Percentiles rank a stretch among this genome's conserved stretches.
Evolutionary conservation across 2,888 invertebrate genomes (phyloP).

Genomic region (Oscheius sp.): DNA sequence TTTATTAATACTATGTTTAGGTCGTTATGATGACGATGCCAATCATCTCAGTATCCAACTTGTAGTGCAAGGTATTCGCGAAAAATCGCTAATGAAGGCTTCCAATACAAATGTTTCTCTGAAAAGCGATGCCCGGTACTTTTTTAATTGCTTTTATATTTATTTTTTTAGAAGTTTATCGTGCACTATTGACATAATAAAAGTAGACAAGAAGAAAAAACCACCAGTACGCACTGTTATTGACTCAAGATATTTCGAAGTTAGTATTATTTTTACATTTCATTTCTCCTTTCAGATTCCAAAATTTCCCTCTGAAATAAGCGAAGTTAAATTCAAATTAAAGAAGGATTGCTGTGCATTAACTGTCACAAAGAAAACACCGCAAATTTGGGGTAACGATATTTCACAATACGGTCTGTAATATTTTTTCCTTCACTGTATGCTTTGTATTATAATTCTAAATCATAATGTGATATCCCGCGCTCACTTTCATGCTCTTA

Average conservation of each 20-base stretch:
- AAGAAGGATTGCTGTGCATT: slow-evolving; percentile 52
- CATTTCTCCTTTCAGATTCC: slow-evolving; percentile 28
- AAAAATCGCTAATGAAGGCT: slow-evolving; percentile 46
- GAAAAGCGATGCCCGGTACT: slow-evolving; percentile 39
- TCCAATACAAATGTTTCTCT: slow-evolving; percentile 53
- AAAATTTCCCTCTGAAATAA: slow-evolving; percentile 49
- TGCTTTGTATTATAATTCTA: background rate
- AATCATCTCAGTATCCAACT: slow-evolving; percentile 45
- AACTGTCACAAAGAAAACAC: slow-evolving; percentile 45
- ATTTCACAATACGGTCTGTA: slow-evolving; percentile 49
- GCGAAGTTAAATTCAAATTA: slow-evolving; percentile 47
- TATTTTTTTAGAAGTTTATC: slow-evolving; percentile 37
- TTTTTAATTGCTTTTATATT: background rate
- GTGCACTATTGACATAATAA: slow-evolving; percentile 49
- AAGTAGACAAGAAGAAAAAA: slow-evolving; percentile 52
- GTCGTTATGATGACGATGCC: slow-evolving; percentile 29
- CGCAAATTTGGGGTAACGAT: slow-evolving; percentile 51
- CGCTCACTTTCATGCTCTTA: slow-evolving; percentile 6
- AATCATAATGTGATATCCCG: background rate
- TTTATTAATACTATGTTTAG: background rate
- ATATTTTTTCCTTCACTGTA: background rate
- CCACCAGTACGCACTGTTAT: slow-evolving; percentile 49
- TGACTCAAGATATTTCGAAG: slow-evolving; percentile 49
- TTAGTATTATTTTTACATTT: background rate
- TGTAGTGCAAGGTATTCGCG: slow-evolving; percentile 50